These are phyloP conservation scores for Drosophila varians DNA, from an alignment of 1,140 invertebrate species.

Conservation along the genomic window DNA sequence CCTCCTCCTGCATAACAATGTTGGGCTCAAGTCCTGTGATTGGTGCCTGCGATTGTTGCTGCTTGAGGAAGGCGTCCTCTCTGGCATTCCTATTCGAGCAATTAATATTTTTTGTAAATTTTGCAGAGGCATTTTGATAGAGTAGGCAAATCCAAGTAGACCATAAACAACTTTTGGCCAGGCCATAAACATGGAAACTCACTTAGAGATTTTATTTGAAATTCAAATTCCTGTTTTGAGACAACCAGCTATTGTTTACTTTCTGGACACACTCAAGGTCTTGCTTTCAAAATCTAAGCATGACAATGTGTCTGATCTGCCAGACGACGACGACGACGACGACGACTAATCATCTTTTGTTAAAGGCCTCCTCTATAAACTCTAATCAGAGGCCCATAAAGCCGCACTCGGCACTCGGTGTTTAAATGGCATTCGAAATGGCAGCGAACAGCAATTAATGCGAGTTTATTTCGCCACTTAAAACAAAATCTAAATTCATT, in stretches of 20 bases:
- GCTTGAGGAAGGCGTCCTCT: constrained; percentile 3
- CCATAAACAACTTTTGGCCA: constrained; percentile 46
- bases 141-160: constrained; percentile 27
- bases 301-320: constrained; percentile 45
- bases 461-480: constrained; percentile 65
- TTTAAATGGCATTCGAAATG: constrained; percentile 61
- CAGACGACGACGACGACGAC: not conserved
- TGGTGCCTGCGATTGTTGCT: constrained; percentile 46
- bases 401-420: constrained; percentile 15
- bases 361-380: constrained; percentile 40
- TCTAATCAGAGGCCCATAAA: constrained; percentile 60
- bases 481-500: constrained; percentile 68
- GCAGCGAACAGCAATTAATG: constrained; percentile 69
- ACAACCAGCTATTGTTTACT: constrained; percentile 11
- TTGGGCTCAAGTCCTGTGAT: constrained; percentile 16
- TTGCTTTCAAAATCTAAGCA: constrained; percentile 36
- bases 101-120: constrained; percentile 58
- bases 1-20: constrained; percentile 41
- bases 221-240: constrained; percentile 34
- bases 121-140: constrained; percentile 35
- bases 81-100: constrained; percentile 31
- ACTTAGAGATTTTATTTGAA: constrained; percentile 43
- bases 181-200: constrained; percentile 35
- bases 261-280: constrained; percentile 9
- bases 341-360: constrained; percentile 53